Conservation (phyloP, 2,797 vertebrate species). For the Staurois parvus region DNA sequence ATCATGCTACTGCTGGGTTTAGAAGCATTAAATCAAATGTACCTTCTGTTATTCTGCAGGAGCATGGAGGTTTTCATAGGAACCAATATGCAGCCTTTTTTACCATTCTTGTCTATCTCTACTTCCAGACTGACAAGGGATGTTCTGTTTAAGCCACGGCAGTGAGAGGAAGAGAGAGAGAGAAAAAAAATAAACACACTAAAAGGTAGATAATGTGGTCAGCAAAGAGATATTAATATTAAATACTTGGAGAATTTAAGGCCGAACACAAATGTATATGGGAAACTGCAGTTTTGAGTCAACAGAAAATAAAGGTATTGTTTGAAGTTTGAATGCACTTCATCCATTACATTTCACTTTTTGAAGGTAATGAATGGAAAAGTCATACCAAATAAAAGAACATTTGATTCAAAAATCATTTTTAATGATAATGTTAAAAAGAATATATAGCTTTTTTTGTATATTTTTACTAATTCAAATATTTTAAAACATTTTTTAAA, state of each 20-base stretch:
- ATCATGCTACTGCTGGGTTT: slow-evolving; percentile 32
- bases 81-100: slow-evolving; percentile 17
- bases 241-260: background rate
- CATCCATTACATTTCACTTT: background rate
- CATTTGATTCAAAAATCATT: too few species aligned
- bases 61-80: slow-evolving; percentile 21
- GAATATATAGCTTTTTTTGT: too few species aligned
- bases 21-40: slow-evolving; percentile 37
- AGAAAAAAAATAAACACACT: slow-evolving; percentile 12
- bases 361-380: background rate
- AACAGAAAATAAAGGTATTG: too few species aligned
- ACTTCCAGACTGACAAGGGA: slow-evolving; percentile 25
- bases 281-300: too few species aligned
- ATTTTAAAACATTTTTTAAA: too few species aligned
- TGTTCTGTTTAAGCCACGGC: slow-evolving; percentile 36
- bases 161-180: background rate
- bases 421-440: too few species aligned
- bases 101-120: slow-evolving; percentile 38
- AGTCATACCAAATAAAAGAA: too few species aligned
- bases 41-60: slow-evolving; percentile 36
- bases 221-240: slow-evolving; percentile 43
- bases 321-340: background rate
- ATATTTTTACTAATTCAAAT: too few species aligned
- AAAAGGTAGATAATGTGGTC: slow-evolving; percentile 28
- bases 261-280: background rate